Conservation (phyloP, 2,113 vertebrate species). For the Dendrocopos noguchii region DNA sequence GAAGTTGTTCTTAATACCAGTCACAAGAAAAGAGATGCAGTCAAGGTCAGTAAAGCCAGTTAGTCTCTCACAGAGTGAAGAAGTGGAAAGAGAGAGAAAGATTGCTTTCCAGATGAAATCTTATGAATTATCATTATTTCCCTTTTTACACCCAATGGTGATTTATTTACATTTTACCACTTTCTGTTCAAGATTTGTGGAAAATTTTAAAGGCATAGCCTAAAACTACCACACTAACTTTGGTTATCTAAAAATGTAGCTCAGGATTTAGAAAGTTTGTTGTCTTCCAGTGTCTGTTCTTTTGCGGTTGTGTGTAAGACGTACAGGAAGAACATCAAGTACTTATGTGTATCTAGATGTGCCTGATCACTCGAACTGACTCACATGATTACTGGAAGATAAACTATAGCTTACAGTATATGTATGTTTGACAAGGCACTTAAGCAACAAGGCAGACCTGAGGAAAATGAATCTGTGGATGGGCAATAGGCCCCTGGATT, state of each 20-base stretch:
- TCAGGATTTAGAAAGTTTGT: background rate
- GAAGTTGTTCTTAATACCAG: too few relatives aligned
- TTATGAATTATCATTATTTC: too few relatives aligned
- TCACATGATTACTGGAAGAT: conserved; percentile 26
- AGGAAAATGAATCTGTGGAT: background rate
- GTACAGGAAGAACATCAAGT: background rate
- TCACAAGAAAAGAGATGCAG: too few relatives aligned
- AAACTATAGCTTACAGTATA: background rate
- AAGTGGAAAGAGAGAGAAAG: too few relatives aligned
- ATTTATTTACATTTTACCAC: too few relatives aligned
- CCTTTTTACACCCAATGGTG: too few relatives aligned
- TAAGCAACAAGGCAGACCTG: background rate
- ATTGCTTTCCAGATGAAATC: too few relatives aligned
- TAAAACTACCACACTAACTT: background rate
- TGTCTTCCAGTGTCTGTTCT: background rate
- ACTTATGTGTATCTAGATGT: background rate
- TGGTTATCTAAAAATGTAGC: background rate
- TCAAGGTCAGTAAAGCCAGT: too few relatives aligned
- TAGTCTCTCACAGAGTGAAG: too few relatives aligned
- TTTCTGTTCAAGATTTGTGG: too few relatives aligned
- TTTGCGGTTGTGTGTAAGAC: background rate
- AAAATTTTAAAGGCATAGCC: too few relatives aligned
- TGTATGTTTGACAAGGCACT: background rate
- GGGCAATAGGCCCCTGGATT: background rate
- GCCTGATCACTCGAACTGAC: conserved; percentile 9